Evolutionary conservation across 2,797 vertebrate species (phyloP).

Genomic region (Halcyon leucocephala): DNA sequence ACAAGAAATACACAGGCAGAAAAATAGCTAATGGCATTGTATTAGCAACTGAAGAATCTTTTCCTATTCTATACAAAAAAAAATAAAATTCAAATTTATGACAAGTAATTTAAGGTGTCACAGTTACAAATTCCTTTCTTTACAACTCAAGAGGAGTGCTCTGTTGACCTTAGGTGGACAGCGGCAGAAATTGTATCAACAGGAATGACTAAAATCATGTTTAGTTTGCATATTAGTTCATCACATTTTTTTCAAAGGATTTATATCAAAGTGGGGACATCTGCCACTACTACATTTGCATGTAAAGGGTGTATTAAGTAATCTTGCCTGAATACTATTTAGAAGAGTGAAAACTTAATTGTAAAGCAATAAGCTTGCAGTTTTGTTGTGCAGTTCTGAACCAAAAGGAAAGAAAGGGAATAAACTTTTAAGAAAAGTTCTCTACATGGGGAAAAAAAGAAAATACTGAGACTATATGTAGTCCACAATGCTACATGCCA

Average conservation of each 20-base stretch:
- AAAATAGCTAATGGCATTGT: not conserved
- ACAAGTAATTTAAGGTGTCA: not conserved
- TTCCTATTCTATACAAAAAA: not conserved
- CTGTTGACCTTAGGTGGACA: not conserved
- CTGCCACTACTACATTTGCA: not conserved
- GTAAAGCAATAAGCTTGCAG: not conserved
- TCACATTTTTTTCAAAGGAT: not conserved
- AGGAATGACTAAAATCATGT: not conserved
- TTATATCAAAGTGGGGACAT: not conserved
- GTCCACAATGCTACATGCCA: not conserved
- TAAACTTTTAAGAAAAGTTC: not conserved
- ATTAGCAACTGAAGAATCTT: not conserved
- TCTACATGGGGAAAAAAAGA: not conserved
- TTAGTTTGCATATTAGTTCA: not conserved
- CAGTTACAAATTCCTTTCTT: not conserved
- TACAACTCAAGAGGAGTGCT: not conserved
- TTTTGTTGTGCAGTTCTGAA: not conserved
- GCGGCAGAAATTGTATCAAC: not conserved
- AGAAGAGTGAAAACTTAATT: not conserved
- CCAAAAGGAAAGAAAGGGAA: not conserved
- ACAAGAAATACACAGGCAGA: not conserved
- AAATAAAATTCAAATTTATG: not conserved
- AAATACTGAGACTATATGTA: not conserved
- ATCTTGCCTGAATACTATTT: not conserved
- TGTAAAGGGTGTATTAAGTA: not conserved